Conservation (phyloP, 2,113 vertebrate species). For the Okapia johnstoni region DNA sequence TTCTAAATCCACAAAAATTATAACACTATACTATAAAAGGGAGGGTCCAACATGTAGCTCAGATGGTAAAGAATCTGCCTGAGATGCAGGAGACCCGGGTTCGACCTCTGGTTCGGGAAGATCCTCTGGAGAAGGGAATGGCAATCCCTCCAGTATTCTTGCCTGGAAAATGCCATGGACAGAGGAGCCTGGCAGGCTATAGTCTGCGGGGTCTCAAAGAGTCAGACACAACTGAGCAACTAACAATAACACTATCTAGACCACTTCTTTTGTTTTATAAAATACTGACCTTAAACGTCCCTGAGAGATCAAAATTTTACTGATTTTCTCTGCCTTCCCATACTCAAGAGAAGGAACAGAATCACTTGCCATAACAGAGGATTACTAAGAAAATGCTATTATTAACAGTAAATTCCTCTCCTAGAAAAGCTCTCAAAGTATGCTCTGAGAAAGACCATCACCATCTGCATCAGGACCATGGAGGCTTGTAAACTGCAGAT, state of each 20-base stretch:
- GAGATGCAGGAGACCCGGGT: not conserved
- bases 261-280: not conserved
- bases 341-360: not conserved
- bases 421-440: not conserved
- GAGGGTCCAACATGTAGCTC: not conserved
- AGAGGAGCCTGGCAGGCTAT: not conserved
- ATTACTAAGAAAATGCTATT: not conserved
- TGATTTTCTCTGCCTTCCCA: not conserved
- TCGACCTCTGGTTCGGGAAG: not conserved
- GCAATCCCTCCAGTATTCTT: not conserved
- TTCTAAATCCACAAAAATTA: not conserved
- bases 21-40: not conserved
- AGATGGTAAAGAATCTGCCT: not conserved
- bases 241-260: not conserved
- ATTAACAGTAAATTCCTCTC: not conserved
- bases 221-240: not conserved
- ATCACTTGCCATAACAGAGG: not conserved
- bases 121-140: not conserved
- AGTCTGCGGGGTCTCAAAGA: not conserved
- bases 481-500: not conserved
- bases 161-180: not conserved
- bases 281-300: not conserved
- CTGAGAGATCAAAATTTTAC: not conserved
- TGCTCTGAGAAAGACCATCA: not conserved
- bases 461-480: not conserved